Evolutionary conservation across 2,113 vertebrate genomes (phyloP).

Genomic region (Calonectris borealis): DNA sequence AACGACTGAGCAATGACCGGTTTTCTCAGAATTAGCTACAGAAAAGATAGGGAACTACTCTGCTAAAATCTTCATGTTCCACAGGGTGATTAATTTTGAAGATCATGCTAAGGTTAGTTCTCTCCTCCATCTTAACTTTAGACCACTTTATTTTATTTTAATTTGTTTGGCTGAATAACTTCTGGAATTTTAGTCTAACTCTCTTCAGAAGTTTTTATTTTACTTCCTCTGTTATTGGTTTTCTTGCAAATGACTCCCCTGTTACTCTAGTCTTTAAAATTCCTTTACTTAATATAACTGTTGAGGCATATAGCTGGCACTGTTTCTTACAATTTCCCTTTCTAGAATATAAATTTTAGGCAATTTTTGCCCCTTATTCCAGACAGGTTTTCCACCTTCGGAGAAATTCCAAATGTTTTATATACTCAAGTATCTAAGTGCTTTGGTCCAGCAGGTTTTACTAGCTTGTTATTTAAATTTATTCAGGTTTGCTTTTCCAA

Average conservation of each 20-base stretch:
- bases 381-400: not conserved
- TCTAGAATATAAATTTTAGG: not conserved
- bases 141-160: not conserved
- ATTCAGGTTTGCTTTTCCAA: not conserved
- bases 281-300: not conserved
- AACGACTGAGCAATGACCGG: not conserved
- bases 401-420: not conserved
- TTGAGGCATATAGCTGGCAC: not conserved
- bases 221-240: rapidly evolving
- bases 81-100: not conserved
- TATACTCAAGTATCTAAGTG: not conserved
- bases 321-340: not conserved
- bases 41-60: not conserved
- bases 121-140: not conserved
- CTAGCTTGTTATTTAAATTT: not conserved
- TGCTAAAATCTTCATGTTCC: not conserved
- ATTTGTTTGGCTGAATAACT: not conserved
- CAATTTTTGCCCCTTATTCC: not conserved
- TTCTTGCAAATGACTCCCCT: not conserved
- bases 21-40: not conserved
- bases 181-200: not conserved
- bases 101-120: not conserved
- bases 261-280: not conserved
- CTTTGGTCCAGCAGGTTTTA: not conserved
- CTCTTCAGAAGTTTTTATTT: not conserved